Conservation (phyloP, 2,888 invertebrate genomes). For the Helleia helle region DNA sequence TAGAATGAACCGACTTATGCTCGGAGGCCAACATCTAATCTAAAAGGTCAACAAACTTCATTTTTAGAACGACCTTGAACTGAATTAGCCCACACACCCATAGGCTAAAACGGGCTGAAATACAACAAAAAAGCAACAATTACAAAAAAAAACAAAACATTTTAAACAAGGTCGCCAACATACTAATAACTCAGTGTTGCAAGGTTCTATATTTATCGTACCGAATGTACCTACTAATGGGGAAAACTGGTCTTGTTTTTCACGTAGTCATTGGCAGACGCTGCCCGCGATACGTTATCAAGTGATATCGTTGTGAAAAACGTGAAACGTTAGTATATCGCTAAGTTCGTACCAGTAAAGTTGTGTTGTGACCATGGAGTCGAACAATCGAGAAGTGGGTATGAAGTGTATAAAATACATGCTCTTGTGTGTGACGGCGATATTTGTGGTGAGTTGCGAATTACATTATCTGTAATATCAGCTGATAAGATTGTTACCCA, state of each 20-base stretch:
- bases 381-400: slow-evolving; percentile 71
- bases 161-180: slow-evolving; percentile 12
- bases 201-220: slow-evolving; percentile 27
- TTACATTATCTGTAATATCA: slow-evolving; percentile 16
- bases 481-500: slow-evolving; percentile 1
- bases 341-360: slow-evolving; percentile 19
- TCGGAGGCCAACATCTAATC: too few relatives aligned
- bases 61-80: too few relatives aligned
- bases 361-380: slow-evolving; percentile 40
- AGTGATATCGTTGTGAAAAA: slow-evolving; percentile 29
- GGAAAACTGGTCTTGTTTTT: slow-evolving; percentile 33
- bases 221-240: slow-evolving; percentile 31
- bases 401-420: slow-evolving; percentile 85
- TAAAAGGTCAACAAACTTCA: too few relatives aligned
- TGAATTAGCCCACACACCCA: too few relatives aligned
- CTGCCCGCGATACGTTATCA: slow-evolving; percentile 35
- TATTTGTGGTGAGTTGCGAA: slow-evolving; percentile 81
- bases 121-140: too few relatives aligned
- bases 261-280: slow-evolving; percentile 22
- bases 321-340: slow-evolving; percentile 24
- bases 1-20: too few relatives aligned
- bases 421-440: slow-evolving; percentile 82
- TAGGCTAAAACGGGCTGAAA: too few relatives aligned
- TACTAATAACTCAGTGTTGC: slow-evolving; percentile 9
- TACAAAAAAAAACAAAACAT: too few relatives aligned